phyloP scores from a whole-genome alignment of 2,797 vertebrate species.

The Xenopus petersii region DNA sequence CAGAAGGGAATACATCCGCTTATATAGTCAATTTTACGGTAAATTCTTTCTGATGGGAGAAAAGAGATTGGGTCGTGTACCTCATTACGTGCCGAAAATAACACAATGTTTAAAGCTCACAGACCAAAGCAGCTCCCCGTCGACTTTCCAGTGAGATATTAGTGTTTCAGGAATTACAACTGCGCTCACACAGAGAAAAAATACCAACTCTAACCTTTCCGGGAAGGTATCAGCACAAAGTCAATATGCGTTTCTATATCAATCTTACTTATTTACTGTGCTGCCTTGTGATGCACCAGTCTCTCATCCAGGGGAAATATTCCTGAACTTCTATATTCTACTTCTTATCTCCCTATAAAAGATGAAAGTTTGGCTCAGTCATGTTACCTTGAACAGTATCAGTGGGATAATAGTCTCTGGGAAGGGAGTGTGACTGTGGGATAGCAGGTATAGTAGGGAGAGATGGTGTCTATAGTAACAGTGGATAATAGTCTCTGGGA shows the following conservation, averaged over 20 bases:
- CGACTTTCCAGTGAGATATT: conserved; percentile 18
- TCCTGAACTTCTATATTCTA: too few relatives aligned
- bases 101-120: conserved; percentile 31
- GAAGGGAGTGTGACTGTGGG: too few relatives aligned
- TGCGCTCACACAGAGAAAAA: conserved; percentile 33
- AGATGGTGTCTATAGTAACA: too few relatives aligned
- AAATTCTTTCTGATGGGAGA: conserved; percentile 40
- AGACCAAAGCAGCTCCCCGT: background rate
- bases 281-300: too few relatives aligned
- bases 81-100: conserved; percentile 44
- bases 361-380: too few relatives aligned
- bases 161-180: conserved; percentile 30
- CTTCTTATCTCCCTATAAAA: too few relatives aligned
- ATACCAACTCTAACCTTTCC: conserved; percentile 32
- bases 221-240: conserved; percentile 37
- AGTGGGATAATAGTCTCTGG: too few relatives aligned
- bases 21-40: conserved; percentile 47
- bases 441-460: too few relatives aligned
- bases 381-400: too few relatives aligned
- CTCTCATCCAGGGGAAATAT: too few relatives aligned
- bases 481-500: too few relatives aligned
- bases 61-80: conserved; percentile 42
- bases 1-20: conserved; percentile 17
- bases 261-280: conserved; percentile 12
- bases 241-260: conserved; percentile 43